phyloP scores from a whole-genome alignment of 2,113 vertebrate species.

The Mungos mungo region DNA sequence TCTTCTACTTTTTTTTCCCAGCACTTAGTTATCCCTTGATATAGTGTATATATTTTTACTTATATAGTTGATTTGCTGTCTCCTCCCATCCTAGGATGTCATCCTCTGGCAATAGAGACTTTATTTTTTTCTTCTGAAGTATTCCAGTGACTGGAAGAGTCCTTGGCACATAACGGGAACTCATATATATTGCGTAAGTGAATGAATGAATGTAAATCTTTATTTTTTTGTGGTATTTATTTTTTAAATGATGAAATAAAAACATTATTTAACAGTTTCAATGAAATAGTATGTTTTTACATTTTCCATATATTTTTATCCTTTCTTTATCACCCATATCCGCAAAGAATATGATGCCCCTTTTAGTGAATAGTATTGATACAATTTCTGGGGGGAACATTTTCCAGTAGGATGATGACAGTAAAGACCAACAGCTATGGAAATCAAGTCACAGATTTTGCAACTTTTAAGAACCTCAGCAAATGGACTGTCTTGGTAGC shows the following conservation, averaged over 20 bases:
- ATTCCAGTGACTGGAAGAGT: neutral
- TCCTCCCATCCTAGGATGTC: neutral
- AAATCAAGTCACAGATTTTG: neutral
- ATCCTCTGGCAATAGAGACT: neutral
- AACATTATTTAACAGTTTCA: neutral
- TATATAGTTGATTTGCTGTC: neutral
- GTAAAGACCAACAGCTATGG: neutral
- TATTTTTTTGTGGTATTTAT: neutral
- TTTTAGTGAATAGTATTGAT: neutral
- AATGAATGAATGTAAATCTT: neutral
- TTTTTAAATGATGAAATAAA: constrained; percentile 37
- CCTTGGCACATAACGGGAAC: neutral
- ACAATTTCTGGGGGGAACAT: neutral
- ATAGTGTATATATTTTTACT: neutral
- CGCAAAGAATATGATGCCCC: neutral
- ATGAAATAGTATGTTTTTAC: neutral
- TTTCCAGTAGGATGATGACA: neutral
- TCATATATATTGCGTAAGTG: neutral
- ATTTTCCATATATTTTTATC: constrained; percentile 30
- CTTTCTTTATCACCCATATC: neutral
- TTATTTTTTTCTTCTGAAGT: neutral
- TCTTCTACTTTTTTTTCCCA: neutral
- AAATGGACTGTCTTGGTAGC: neutral
- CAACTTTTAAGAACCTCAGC: neutral
- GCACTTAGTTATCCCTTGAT: neutral